Conservation (phyloP, 2,797 vertebrate species). For the Rhincodon typus region DNA sequence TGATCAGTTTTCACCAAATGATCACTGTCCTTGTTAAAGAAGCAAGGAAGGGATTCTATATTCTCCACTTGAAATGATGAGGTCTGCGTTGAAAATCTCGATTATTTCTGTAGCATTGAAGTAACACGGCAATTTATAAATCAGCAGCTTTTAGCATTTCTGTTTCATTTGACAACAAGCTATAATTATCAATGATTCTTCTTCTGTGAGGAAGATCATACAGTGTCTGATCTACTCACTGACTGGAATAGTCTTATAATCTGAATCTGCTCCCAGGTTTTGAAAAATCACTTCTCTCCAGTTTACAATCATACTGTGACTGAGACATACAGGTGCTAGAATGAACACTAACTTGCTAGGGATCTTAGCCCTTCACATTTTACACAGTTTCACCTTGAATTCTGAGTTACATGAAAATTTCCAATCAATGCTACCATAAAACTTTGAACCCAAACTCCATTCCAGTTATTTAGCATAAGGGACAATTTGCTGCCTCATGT, state of each 20-base stretch:
- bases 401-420: too few species aligned
- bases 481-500: conserved; percentile 39
- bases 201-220: background rate
- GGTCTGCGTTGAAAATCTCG: background rate
- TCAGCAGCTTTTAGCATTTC: background rate
- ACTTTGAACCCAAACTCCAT: background rate
- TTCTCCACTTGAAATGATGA: background rate
- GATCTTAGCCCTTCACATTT: background rate
- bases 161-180: background rate
- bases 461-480: background rate
- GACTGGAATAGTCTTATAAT: conserved; percentile 3
- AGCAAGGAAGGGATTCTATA: background rate
- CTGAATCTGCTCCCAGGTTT: background rate
- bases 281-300: background rate
- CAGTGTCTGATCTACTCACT: background rate
- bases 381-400: too few species aligned
- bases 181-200: conserved; percentile 29
- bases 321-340: background rate
- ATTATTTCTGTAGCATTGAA: background rate
- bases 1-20: background rate
- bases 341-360: background rate
- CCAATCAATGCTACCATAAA: background rate
- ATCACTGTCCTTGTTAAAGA: background rate
- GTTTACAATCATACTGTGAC: background rate
- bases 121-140: conserved; percentile 11